Base-by-base conservation (phyloP, 2,888 invertebrate genomes). In the Cerceris rybyensis region DNA sequence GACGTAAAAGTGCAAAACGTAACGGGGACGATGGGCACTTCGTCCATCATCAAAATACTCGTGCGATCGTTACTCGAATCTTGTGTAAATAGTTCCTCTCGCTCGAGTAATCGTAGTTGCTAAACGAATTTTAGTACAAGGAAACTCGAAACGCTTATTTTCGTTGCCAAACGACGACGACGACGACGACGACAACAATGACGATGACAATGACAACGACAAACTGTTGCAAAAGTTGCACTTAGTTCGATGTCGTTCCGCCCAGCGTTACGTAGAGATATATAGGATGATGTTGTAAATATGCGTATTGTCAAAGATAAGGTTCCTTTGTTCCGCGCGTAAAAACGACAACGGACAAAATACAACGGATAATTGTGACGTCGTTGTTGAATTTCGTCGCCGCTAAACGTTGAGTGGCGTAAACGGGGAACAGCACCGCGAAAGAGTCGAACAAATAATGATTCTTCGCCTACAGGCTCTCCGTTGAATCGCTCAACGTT, bases 101-200 rank as follows among this genome's bases (percentile, higher is more conserved):
- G 65, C 13, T 57, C 52, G 63, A 58, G 55, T 69, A 61, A 52
- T 65, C 60, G 70, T 76, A 76, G 52, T 60, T n/a, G 57, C 54
- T 61, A 67, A 77, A 52, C 43, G 52, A 63, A 77, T 79, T 84
- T 75, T 84, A 87, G 84, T 84, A 84, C 81, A 83, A 81, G 75
- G 78, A 84, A 84, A 86, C 80, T 75, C 75, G 77, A 84, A 79
- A 78, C 82, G 83, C 83, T 82, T 84, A 82, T 54, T 54, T 16
- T 41, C 41, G 43, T 39, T 73, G 75, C 70, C 69, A 69, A 67
- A 71, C 68, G 74, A 75, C 58, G 59, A 65, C 28, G 58, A 49
- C 52, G 54, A 59, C n/a, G n/a, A n/a, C n/a, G n/a, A 46, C 39
- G 60, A 69, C 46, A 41, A 17, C 64, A 46, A 14, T 1, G 43